Percentiles rank a stretch among this genome's conserved stretches.
Conservation (phyloP, 2,113 vertebrate species). For the Halcyon senegalensis region DNA sequence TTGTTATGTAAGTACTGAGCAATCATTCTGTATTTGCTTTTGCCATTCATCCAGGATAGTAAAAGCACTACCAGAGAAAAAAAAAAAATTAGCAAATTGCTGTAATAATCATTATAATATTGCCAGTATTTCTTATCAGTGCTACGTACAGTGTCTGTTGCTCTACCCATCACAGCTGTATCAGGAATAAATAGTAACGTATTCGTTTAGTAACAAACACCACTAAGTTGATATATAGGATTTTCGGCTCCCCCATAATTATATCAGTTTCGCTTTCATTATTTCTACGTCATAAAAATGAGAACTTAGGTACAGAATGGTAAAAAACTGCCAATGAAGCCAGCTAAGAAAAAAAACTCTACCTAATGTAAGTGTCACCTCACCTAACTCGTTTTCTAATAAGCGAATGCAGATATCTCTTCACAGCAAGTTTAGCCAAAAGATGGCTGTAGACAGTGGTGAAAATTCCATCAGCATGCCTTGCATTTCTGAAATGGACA, state of each 20-base stretch:
- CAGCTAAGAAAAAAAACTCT: background rate
- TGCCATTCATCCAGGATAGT: background rate
- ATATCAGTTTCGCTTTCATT: background rate
- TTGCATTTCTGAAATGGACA: constrained; percentile 82
- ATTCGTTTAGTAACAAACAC: background rate
- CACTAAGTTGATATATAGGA: background rate
- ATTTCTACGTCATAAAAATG: background rate
- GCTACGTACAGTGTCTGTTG: background rate
- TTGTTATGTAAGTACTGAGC: background rate
- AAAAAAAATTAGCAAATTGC: background rate
- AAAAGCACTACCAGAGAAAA: background rate
- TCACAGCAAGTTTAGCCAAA: constrained; percentile 90
- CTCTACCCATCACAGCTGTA: background rate
- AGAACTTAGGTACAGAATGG: background rate
- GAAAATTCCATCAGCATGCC: constrained; percentile 93
- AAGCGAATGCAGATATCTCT: constrained; percentile 92
- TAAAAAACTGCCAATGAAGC: constrained; percentile 7
- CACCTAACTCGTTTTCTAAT: constrained; percentile 94
- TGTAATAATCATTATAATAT: background rate
- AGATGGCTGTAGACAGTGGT: constrained; percentile 94
- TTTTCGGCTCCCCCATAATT: background rate
- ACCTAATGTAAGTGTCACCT: constrained; percentile 54
- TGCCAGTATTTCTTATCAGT: background rate
- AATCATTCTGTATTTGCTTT: background rate
- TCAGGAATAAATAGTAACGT: background rate